Percentiles rank a stretch among this genome's conserved stretches.
Evolutionary conservation across 2,797 vertebrate species (phyloP).

Genomic region (Smutsia temminckii): DNA sequence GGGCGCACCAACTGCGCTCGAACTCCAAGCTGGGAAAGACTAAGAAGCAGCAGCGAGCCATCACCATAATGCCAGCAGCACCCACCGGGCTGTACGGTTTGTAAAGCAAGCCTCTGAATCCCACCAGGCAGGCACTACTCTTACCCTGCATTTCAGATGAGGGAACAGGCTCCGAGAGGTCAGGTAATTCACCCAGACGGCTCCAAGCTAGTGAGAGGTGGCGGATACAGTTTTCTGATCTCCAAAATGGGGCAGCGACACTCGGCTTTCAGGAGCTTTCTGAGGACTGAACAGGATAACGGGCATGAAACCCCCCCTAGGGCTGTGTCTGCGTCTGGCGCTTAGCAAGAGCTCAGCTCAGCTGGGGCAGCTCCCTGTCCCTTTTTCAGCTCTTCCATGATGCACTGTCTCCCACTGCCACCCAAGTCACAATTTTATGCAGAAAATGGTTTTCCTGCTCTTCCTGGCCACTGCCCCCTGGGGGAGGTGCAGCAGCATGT

Average conservation of each 20-base stretch:
- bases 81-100: fast-evolving
- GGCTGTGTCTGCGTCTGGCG: neutral
- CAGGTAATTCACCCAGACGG: too few species aligned
- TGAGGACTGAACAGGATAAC: fast-evolving
- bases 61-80: fast-evolving
- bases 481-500: too few species aligned
- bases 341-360: neutral
- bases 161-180: neutral
- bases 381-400: neutral
- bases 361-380: neutral
- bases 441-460: neutral
- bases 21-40: neutral
- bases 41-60: fast-evolving
- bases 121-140: fast-evolving
- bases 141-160: neutral
- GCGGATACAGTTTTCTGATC: neutral
- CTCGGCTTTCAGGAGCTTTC: neutral
- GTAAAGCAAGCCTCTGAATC: neutral
- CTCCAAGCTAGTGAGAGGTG: neutral
- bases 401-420: neutral
- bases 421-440: neutral
- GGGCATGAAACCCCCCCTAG: neutral
- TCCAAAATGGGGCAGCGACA: neutral
- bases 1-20: neutral
- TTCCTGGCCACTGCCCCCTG: neutral